Conservation (phyloP, 2,797 vertebrate species). For the Sebastes baramenuke region DNA sequence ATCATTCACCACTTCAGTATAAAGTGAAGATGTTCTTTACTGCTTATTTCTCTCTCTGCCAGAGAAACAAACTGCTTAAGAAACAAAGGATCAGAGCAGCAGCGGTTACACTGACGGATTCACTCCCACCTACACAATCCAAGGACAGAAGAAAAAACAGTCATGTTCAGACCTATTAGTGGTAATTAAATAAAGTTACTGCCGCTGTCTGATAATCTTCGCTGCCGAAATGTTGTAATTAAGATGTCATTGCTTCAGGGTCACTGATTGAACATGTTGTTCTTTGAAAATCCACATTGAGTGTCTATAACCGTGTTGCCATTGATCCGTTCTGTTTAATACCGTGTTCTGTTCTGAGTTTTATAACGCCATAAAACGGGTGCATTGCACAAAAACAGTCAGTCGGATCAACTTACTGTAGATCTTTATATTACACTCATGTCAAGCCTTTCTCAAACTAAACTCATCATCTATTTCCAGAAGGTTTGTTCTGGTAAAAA, state of each 20-base stretch:
- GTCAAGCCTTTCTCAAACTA: neutral
- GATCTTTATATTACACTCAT: neutral
- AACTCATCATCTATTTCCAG: neutral
- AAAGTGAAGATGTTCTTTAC: neutral
- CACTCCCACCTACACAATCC: neutral
- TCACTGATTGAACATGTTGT: slow-evolving; percentile 45
- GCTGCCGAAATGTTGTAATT: slow-evolving; percentile 25
- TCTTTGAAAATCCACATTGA: slow-evolving; percentile 16
- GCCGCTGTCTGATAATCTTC: slow-evolving; percentile 5
- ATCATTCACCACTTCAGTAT: neutral
- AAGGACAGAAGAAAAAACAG: neutral
- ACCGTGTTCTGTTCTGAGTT: neutral
- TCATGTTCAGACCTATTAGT: neutral
- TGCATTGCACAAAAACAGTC: neutral
- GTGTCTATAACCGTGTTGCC: slow-evolving; percentile 29
- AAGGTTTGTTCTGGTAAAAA: neutral
- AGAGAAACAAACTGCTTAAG: neutral
- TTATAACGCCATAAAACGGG: slow-evolving; percentile 3
- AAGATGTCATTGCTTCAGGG: slow-evolving; percentile 15
- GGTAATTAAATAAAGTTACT: slow-evolving; percentile 3
- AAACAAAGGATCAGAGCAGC: neutral
- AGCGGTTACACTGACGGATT: neutral
- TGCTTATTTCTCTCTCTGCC: neutral
- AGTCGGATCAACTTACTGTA: neutral
- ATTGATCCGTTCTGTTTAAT: slow-evolving; percentile 38